Base-by-base conservation (phyloP, 2,113 vertebrate genomes). In the Nibea coibor region DNA sequence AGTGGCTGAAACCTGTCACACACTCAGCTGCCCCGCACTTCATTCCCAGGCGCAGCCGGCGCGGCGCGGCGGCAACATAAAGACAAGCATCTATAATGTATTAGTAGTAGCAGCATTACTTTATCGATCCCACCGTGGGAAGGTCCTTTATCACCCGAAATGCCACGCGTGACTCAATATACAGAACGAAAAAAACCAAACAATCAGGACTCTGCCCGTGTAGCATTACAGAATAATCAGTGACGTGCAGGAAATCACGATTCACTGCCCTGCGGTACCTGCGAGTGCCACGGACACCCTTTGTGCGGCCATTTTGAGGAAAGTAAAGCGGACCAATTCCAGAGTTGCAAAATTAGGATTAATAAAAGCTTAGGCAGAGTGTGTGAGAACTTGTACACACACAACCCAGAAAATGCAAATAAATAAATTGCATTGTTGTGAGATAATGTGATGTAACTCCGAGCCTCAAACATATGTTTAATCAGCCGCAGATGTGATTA, bases 101-200 rank as follows among this genome's bases (percentile, higher is more conserved):
- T 81, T 43, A 83, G 73, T 35, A 48, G 69, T 17, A 48, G 48
- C 51, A 51, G 70, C 68, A 81, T 72, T 54, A 73, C 53, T 73
- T 64, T 58, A 91, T 86, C 11, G 68, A 87, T 67, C 77, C 58
- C 42, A 54, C 48, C 0, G 35, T 35, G 51, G 48, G 57, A 78
- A 77, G 74, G 81, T 79, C 51, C 51, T 88, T 90, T 85, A 77
- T 85, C 77, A 81, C 75, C 20, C 26, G n/a, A 74, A 85, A 85
- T 74, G 43, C 26, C 75, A 72, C 61, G 51, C n/a, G 43, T 68
- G 78, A 72, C 73, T 85, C 70, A 74, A 74, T 68, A 76, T 61
- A 71, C 31, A 71, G 66, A 66, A 57, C 15, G 47, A 81, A 84
- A 78, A 26, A 26, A 26, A 26, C 1, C 1, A 26, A 63, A 65